phyloP scores from a whole-genome alignment of 2,113 vertebrate species.

The Engystomops pustulosus region DNA sequence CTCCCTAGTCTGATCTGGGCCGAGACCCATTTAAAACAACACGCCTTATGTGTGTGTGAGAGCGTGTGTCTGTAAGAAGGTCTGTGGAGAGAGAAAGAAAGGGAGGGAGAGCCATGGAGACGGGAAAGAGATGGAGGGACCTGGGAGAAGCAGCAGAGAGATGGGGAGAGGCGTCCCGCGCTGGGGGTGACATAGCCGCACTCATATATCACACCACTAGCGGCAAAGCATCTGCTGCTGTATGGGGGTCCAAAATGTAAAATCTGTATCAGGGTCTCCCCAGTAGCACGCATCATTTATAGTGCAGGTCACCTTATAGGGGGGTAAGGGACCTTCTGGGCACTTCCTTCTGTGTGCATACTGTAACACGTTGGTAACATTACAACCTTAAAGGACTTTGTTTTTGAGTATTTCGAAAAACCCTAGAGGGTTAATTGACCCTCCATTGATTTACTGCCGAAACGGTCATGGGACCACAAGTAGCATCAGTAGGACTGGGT shows the following conservation, averaged over 20 bases:
- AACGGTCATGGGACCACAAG: too few relatives aligned
- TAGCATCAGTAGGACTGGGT: too few relatives aligned
- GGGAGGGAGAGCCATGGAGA: conserved; percentile 1
- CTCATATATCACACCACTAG: neutral
- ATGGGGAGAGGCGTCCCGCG: neutral
- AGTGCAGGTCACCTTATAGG: too few relatives aligned
- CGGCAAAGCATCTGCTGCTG: neutral
- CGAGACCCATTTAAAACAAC: conserved; percentile 59
- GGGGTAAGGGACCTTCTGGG: too few relatives aligned
- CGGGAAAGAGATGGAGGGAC: neutral
- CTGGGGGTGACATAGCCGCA: neutral
- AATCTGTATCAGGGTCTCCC: neutral
- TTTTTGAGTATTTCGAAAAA: too few relatives aligned
- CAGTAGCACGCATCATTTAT: neutral
- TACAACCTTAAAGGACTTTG: too few relatives aligned
- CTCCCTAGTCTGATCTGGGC: conserved; percentile 58
- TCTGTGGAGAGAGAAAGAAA: conserved; percentile 27
- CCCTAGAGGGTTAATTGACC: too few relatives aligned
- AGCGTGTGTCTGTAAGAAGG: conserved; percentile 42
- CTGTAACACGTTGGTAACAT: too few relatives aligned
- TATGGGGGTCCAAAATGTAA: neutral
- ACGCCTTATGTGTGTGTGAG: conserved; percentile 58
- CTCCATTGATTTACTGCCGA: too few relatives aligned
- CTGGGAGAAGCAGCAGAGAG: too few relatives aligned
- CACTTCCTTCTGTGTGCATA: too few relatives aligned